phyloP scores from a whole-genome alignment of 1,140 invertebrate genomes.

The Lordiphosa stackelbergi region DNA sequence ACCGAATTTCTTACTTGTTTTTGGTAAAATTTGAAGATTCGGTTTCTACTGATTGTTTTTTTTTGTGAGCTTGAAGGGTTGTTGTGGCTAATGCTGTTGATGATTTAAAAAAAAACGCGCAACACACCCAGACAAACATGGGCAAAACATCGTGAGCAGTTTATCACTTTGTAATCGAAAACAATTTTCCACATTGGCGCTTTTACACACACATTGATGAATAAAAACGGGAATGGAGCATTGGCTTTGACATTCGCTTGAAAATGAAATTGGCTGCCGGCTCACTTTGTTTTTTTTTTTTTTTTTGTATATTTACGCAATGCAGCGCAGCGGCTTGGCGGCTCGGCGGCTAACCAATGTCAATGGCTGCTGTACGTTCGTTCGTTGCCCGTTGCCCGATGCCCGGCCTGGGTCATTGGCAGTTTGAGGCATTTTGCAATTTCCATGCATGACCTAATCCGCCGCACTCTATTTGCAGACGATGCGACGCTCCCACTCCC shows the following conservation, averaged over 20 bases:
- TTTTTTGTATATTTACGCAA: conserved; percentile 24
- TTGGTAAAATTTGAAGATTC: no score
- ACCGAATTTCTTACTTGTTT: no score
- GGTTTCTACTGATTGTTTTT: no score
- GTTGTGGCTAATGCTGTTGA: background rate
- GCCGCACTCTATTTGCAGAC: conserved; percentile 2
- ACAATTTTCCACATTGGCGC: conserved; percentile 53
- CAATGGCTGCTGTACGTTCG: conserved; percentile 30
- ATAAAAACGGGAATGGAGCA: conserved; percentile 2
- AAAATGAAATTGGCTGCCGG: conserved; percentile 33
- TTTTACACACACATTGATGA: conserved; percentile 12
- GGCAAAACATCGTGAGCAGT: conserved; percentile 6
- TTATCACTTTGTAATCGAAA: conserved; percentile 38
- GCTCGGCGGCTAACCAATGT: conserved; percentile 21
- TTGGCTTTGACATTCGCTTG: conserved; percentile 48
- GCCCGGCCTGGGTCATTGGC: conserved; percentile 25
- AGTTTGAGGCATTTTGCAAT: conserved; percentile 10
- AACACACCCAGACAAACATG: conserved; percentile 14
- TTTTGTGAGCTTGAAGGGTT: background rate
- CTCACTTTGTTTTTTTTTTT: conserved; percentile 1
- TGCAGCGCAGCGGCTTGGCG: conserved; percentile 10
- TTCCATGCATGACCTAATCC: conserved; percentile 46
- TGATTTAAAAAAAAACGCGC: conserved; percentile 6
- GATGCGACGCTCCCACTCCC: background rate
- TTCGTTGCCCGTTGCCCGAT: conserved; percentile 6